Evolutionary conservation across 2,113 vertebrate genomes (phyloP).

Genomic region (Chlorocebus sabaeus): DNA sequence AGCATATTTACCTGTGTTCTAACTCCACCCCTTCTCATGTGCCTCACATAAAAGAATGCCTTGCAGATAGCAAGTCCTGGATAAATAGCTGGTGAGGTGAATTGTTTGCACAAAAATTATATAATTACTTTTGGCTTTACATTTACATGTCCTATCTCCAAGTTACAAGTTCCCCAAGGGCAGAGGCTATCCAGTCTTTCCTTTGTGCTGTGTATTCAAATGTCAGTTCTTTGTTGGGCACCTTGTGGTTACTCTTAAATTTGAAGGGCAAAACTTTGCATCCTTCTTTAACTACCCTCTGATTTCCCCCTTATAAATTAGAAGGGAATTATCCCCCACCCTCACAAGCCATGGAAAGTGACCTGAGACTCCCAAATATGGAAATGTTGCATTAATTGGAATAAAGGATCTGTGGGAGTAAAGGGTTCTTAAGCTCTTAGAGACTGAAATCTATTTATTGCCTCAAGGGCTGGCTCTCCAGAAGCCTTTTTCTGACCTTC

Average conservation of each 20-base stretch:
- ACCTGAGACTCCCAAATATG: neutral
- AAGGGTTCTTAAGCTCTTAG: neutral
- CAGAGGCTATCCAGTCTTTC: neutral
- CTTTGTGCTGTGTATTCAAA: neutral
- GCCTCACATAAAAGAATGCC: neutral
- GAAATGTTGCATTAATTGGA: neutral
- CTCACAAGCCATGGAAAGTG: neutral
- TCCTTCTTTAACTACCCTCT: neutral
- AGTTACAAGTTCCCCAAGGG: neutral
- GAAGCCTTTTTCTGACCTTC: neutral
- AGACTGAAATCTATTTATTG: neutral
- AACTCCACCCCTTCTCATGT: neutral
- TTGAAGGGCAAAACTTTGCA: neutral
- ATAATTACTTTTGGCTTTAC: neutral
- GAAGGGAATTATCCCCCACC: neutral
- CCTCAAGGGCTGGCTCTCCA: neutral
- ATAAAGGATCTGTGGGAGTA: neutral
- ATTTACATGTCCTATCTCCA: slow-evolving; percentile 26
- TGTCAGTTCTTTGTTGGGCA: neutral
- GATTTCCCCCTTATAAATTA: neutral
- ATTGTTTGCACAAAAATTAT: slow-evolving; percentile 14
- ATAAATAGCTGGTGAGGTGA: neutral
- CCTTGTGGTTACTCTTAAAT: neutral
- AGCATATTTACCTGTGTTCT: neutral
- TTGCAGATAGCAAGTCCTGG: neutral